Percentiles rank a stretch among this genome's conserved stretches.
phyloP scores from a whole-genome alignment of 2,797 vertebrate genomes.

The Hemibagrus guttatus region DNA sequence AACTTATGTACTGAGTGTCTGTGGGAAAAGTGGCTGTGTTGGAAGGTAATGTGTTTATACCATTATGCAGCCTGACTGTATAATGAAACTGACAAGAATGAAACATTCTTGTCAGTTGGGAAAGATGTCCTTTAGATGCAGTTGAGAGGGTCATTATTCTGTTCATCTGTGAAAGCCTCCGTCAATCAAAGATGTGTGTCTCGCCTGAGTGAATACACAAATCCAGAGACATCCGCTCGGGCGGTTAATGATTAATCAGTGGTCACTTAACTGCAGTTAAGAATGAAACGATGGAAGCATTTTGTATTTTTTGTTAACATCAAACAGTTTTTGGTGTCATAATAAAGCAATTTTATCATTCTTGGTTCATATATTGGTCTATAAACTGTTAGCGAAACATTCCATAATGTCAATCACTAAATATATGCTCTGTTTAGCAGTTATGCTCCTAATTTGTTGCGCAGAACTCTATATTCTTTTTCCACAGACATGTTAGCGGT shows the following conservation, averaged over 20 bases:
- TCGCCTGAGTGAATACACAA: background rate
- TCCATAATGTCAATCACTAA: too few species aligned
- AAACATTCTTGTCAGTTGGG: slow-evolving; percentile 22
- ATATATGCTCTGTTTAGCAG: too few species aligned
- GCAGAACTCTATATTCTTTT: too few species aligned
- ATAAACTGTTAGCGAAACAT: too few species aligned
- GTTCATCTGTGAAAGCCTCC: slow-evolving; percentile 30
- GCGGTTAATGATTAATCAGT: background rate
- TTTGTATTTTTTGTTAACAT: background rate
- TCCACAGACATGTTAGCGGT: too few species aligned
- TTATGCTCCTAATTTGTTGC: too few species aligned
- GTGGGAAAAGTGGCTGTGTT: slow-evolving; percentile 25
- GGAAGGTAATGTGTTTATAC: slow-evolving; percentile 53
- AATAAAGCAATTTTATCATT: background rate
- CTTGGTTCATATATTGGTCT: too few species aligned
- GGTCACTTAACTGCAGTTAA: background rate
- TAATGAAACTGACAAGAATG: too few species aligned
- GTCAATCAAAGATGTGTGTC: slow-evolving; percentile 34
- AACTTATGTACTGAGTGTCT: slow-evolving; percentile 42
- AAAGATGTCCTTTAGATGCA: slow-evolving; percentile 30
- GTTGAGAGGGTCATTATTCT: slow-evolving; percentile 22
- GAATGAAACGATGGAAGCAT: background rate
- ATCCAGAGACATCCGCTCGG: slow-evolving; percentile 8
- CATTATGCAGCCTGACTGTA: slow-evolving; percentile 37
- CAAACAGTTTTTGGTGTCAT: background rate